Evolutionary conservation across 2,888 invertebrate genomes (phyloP).

Genomic region (Ochropleura leucogaster): DNA sequence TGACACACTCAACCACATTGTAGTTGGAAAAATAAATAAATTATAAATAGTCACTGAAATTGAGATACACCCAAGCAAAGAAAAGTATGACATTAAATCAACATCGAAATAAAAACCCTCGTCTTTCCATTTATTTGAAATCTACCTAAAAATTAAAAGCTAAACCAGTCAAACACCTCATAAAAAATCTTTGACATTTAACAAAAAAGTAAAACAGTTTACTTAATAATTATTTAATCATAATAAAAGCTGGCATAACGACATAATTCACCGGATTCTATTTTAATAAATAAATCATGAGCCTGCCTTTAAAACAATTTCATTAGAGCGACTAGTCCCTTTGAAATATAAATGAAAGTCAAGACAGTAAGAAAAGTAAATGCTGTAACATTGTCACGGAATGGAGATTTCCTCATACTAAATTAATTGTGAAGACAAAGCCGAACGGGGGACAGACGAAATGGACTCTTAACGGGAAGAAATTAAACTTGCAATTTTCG

Average conservation of each 20-base stretch:
- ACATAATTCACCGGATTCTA: constrained; percentile 58
- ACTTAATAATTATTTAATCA: constrained; percentile 51
- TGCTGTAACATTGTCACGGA: constrained; percentile 83
- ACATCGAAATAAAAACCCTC: neutral
- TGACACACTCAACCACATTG: no score
- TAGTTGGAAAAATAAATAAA: no score
- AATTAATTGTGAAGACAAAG: constrained; percentile 85
- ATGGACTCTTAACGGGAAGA: constrained; percentile 81
- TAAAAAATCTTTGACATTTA: constrained; percentile 20
- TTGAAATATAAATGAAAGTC: constrained; percentile 79
- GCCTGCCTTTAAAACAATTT: constrained; percentile 69
- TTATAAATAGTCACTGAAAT: neutral
- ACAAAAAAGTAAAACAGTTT: constrained; percentile 36
- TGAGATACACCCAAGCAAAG: neutral
- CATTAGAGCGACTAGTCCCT: constrained; percentile 69
- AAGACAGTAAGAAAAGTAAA: constrained; percentile 80
- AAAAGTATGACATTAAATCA: neutral
- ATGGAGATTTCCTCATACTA: constrained; percentile 87
- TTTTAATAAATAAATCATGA: constrained; percentile 69
- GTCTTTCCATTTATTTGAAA: neutral
- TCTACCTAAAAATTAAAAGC: neutral
- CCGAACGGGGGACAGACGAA: constrained; percentile 75
- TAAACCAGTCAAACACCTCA: neutral
- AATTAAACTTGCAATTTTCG: constrained; percentile 84
- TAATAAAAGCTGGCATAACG: constrained; percentile 56